Evolutionary conservation across 2,888 invertebrate species (phyloP).

Genomic region (Meghimatium bilineatum): DNA sequence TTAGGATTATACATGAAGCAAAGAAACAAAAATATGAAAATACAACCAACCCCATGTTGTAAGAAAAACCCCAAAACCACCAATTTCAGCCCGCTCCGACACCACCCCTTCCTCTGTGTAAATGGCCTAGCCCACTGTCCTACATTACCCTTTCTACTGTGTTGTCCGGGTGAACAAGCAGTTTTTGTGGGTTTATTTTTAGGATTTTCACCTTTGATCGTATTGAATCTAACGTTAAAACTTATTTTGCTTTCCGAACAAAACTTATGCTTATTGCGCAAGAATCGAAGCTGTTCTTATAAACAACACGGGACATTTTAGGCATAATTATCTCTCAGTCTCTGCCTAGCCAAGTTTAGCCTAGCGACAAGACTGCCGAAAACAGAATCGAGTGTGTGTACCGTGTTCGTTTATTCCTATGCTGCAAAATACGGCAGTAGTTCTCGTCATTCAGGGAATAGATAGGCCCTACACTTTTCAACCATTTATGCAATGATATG

Average conservation of each 20-base stretch:
- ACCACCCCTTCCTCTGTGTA: constrained; percentile 8
- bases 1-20: too few relatives aligned
- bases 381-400: not conserved
- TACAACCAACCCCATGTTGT: too few relatives aligned
- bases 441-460: not conserved
- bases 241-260: not conserved
- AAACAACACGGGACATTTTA: too few relatives aligned
- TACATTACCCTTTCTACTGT: constrained; percentile 13
- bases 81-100: not conserved
- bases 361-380: too few relatives aligned
- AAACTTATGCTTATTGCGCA: not conserved
- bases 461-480: too few relatives aligned
- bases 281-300: not conserved
- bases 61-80: not conserved
- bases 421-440: not conserved
- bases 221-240: not conserved
- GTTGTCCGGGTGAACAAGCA: constrained; percentile 3
- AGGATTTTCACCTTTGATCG: constrained; percentile 16
- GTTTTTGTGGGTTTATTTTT: constrained; percentile 10
- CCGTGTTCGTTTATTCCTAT: not conserved
- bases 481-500: too few relatives aligned
- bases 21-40: too few relatives aligned
- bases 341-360: not conserved
- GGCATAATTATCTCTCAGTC: not conserved
- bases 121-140: constrained; percentile 15